Evolutionary conservation across 2,797 vertebrate genomes (phyloP).

Genomic region (Petrocephalus sullivani): DNA sequence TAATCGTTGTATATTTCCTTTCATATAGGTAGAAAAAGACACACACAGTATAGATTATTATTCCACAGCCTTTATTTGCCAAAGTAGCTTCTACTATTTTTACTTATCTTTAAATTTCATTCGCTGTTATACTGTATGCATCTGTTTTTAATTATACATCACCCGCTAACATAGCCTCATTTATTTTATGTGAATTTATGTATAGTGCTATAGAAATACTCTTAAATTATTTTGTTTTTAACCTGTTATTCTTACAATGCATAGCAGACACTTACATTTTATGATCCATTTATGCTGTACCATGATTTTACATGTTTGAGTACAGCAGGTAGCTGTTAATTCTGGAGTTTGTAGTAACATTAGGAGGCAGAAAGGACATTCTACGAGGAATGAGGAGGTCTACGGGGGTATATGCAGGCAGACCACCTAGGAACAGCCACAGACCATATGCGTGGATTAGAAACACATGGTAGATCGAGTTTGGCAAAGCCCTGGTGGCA

Average conservation of each 20-base stretch:
- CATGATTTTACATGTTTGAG: neutral
- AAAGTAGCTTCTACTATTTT: neutral
- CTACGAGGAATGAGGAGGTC: neutral
- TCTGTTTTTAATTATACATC: neutral
- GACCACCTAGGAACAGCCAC: conserved; percentile 42
- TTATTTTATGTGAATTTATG: neutral
- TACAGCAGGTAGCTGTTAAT: neutral
- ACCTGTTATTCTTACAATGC: neutral
- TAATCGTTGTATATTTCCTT: neutral
- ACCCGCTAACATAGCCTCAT: neutral
- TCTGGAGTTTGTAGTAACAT: conserved; percentile 7
- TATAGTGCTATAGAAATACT: neutral
- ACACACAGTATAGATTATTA: neutral
- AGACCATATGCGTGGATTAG: conserved; percentile 37
- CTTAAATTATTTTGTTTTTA: neutral
- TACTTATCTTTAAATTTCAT: neutral
- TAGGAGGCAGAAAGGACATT: conserved; percentile 13
- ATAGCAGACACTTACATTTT: neutral
- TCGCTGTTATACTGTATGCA: neutral
- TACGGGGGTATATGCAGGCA: conserved; percentile 21
- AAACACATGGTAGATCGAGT: conserved; percentile 47
- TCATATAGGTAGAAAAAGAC: neutral
- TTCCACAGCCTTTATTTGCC: neutral
- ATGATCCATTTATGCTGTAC: neutral
- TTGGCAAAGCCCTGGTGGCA: conserved; percentile 20